phyloP scores from a whole-genome alignment of 1,140 invertebrate species.

The Meloidogyne floridensis region DNA sequence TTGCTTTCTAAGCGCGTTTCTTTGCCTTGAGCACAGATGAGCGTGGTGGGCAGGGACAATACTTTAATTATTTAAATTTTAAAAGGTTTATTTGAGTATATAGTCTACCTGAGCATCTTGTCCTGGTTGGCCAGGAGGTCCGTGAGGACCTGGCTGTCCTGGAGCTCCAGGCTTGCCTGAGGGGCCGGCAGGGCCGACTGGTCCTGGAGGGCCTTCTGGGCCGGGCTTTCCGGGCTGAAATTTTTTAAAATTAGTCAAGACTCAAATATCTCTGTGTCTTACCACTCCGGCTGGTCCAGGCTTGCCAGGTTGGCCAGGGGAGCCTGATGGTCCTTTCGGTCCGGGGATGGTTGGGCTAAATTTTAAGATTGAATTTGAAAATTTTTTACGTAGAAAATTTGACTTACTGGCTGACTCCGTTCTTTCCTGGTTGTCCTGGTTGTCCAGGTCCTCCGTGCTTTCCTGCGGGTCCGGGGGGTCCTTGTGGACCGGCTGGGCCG shows the following conservation, averaged over 20 bases:
- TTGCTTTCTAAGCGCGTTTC: constrained; percentile 11
- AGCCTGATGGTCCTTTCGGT: constrained; percentile 10
- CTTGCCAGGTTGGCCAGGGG: constrained; percentile 2
- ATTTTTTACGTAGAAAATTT: neutral
- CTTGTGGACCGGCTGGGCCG: constrained; percentile 10
- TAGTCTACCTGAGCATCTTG: constrained; percentile 1
- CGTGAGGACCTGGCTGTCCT: constrained; percentile 10
- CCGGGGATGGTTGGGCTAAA: neutral
- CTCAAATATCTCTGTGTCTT: neutral
- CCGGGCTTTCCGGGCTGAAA: constrained; percentile 3
- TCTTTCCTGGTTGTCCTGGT: constrained; percentile 14
- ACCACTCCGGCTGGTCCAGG: constrained; percentile 16
- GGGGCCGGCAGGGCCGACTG: neutral
- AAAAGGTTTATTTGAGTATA: neutral
- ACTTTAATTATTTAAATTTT: neutral
- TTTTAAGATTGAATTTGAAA: neutral
- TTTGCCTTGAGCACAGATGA: constrained; percentile 15
- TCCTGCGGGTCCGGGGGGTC: neutral
- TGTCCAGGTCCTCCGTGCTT: constrained; percentile 3
- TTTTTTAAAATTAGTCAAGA: neutral
- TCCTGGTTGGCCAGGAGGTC: constrained; percentile 20
- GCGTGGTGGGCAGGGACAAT: constrained; percentile 19
- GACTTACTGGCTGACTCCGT: neutral
- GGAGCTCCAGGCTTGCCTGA: constrained; percentile 14
- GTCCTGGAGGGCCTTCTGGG: constrained; percentile 11